Conservation (phyloP, 2,888 invertebrate species). For the Neoitamus cyanurus region DNA sequence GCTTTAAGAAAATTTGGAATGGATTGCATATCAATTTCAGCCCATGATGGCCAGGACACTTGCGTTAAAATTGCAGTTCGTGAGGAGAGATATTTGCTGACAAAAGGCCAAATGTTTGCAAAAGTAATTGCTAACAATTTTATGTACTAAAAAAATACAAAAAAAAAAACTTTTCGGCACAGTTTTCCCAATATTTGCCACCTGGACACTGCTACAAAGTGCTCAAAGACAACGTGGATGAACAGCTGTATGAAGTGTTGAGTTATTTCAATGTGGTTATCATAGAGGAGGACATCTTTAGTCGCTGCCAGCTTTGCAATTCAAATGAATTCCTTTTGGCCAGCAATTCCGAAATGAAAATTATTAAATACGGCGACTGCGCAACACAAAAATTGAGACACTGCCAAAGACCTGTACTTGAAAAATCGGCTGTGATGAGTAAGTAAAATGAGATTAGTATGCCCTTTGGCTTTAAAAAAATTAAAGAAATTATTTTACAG, state of each 20-base stretch:
- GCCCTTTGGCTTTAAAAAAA: background rate
- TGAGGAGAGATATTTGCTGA: slow-evolving; percentile 70
- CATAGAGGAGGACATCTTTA: slow-evolving; percentile 74
- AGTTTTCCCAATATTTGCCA: slow-evolving; percentile 57
- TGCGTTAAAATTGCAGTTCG: slow-evolving; percentile 68
- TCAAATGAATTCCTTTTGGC: slow-evolving; percentile 54
- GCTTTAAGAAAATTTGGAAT: slow-evolving; percentile 74
- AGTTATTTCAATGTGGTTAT: slow-evolving; percentile 74
- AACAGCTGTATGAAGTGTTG: slow-evolving; percentile 76
- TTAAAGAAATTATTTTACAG: slow-evolving; percentile 10
- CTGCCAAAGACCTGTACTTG: background rate
- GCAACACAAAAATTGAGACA: background rate
- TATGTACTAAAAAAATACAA: background rate
- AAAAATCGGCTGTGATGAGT: slow-evolving; percentile 39
- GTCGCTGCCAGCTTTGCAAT: slow-evolving; percentile 77
- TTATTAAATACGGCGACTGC: background rate
- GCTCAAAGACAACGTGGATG: slow-evolving; percentile 68
- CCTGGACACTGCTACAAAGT: slow-evolving; percentile 68
- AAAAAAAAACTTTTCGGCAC: slow-evolving; percentile 53
- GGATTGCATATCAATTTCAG: slow-evolving; percentile 70
- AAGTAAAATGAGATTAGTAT: background rate
- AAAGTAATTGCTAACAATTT: slow-evolving; percentile 61
- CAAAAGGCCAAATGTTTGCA: slow-evolving; percentile 67
- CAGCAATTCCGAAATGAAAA: slow-evolving; percentile 24
- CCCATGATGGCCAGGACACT: slow-evolving; percentile 67